phyloP scores from a whole-genome alignment of 2,113 vertebrate genomes.

The Stomatorhinus ivindoensis region DNA sequence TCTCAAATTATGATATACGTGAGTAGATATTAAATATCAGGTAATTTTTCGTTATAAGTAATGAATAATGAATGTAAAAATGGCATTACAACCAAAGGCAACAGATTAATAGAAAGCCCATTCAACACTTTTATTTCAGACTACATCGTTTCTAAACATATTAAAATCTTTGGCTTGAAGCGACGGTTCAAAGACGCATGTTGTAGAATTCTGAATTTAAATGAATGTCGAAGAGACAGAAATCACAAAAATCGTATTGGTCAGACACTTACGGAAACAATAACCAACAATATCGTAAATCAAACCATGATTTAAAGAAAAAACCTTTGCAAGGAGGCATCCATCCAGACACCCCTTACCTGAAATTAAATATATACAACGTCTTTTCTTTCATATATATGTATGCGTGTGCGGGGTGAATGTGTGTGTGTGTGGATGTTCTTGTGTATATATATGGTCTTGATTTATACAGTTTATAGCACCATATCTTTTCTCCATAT shows the following conservation, averaged over 20 bases:
- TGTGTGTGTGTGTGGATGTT: constrained; percentile 77
- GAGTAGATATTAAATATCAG: neutral
- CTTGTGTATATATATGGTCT: constrained; percentile 54
- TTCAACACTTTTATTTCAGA: constrained; percentile 88
- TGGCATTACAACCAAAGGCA: constrained; percentile 22
- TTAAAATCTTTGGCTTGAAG: constrained; percentile 99
- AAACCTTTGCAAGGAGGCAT: constrained; percentile 73
- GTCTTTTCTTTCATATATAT: constrained; percentile 91
- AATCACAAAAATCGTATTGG: constrained; percentile 45
- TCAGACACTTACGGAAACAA: constrained; percentile 49
- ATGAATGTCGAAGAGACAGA: constrained; percentile 29
- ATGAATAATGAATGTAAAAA: neutral
- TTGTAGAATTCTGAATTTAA: constrained; percentile 53
- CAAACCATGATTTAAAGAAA: constrained; percentile 47
- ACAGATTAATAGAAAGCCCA: constrained; percentile 58
- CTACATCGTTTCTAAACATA: constrained; percentile 91
- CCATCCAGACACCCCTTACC: constrained; percentile 73
- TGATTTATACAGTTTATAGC: constrained; percentile 35
- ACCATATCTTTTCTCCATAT: constrained; percentile 24
- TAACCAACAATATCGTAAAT: constrained; percentile 48
- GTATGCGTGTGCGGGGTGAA: constrained; percentile 70
- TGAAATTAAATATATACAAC: constrained; percentile 98
- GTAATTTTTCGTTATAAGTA: neutral
- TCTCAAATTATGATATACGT: neutral
- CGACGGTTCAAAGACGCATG: constrained; percentile 72